These are phyloP conservation scores for Eupithecia vulgata DNA, from an alignment of 2,888 invertebrate species.

Conservation along the genomic window DNA sequence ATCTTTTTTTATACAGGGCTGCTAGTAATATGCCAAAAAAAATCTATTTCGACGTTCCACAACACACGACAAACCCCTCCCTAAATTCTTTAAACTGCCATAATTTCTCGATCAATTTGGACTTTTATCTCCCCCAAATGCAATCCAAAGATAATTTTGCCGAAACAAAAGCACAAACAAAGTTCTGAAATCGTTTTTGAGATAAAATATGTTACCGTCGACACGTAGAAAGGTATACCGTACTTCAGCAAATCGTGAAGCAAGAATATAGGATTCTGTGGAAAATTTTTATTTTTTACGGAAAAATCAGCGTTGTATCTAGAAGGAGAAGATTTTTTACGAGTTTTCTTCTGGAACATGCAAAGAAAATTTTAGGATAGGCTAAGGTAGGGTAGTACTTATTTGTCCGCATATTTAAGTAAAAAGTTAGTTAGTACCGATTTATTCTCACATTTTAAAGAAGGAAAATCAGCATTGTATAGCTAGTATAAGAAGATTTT, in stretches of 20 bases:
- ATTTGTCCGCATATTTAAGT: neutral
- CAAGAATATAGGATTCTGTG: neutral
- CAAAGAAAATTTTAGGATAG: neutral
- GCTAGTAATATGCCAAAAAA: neutral
- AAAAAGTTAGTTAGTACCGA: neutral
- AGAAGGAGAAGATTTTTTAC: neutral
- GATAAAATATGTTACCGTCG: neutral
- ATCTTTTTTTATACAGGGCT: neutral
- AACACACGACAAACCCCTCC: slow-evolving; percentile 10
- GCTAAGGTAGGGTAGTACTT: neutral
- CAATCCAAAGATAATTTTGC: slow-evolving; percentile 29
- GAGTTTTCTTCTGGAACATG: neutral
- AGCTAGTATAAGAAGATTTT: neutral
- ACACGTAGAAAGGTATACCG: neutral
- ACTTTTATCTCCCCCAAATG: slow-evolving; percentile 35
- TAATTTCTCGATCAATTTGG: slow-evolving; percentile 30
- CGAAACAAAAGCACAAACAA: slow-evolving; percentile 15
- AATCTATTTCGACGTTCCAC: neutral
- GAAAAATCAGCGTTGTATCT: neutral
- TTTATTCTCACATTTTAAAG: neutral
- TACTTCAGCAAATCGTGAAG: slow-evolving; percentile 1
- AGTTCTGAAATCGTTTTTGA: slow-evolving; percentile 8
- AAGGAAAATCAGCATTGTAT: neutral
- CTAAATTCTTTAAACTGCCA: slow-evolving; percentile 32
- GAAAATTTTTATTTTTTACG: neutral